Evolutionary conservation across 2,888 invertebrate species (phyloP).

Genomic region (Apodemia mormo): DNA sequence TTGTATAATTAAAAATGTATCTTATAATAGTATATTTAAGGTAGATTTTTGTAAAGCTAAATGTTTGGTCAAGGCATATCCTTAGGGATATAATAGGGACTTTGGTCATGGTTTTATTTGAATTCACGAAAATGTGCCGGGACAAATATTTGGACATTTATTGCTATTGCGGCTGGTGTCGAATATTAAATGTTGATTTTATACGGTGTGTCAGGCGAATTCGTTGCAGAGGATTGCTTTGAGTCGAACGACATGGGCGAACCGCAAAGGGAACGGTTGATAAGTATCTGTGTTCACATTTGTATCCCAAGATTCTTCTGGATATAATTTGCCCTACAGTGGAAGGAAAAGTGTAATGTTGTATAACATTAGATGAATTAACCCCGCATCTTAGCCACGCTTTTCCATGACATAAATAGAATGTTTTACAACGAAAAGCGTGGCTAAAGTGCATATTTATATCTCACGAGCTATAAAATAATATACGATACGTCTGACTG

Average conservation of each 20-base stretch:
- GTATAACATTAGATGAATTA: too few species aligned
- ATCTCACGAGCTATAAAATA: too few species aligned
- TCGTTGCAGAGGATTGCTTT: conserved; percentile 60
- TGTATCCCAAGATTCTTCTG: conserved; percentile 27
- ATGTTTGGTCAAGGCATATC: conserved; percentile 64
- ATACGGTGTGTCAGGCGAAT: conserved; percentile 56
- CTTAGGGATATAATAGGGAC: conserved; percentile 65
- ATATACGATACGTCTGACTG: too few species aligned
- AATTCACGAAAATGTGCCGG: conserved; percentile 69
- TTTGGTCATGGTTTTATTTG: conserved; percentile 79
- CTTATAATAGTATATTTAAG: conserved; percentile 23
- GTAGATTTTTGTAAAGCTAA: conserved; percentile 32
- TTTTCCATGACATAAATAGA: too few species aligned
- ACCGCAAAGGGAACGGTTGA: conserved; percentile 32
- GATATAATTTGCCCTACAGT: not conserved
- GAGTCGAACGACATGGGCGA: conserved; percentile 47
- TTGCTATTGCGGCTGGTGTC: conserved; percentile 64
- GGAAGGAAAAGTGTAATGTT: too few species aligned
- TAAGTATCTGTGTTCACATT: conserved; percentile 29
- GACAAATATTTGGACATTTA: conserved; percentile 81
- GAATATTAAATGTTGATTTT: conserved; percentile 73
- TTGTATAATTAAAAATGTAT: conserved; percentile 19
- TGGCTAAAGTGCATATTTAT: too few species aligned
- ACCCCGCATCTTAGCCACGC: too few species aligned
- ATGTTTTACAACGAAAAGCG: too few species aligned